Base-by-base conservation (phyloP, 2,113 vertebrate species). In the Syngnathus floridae region DNA sequence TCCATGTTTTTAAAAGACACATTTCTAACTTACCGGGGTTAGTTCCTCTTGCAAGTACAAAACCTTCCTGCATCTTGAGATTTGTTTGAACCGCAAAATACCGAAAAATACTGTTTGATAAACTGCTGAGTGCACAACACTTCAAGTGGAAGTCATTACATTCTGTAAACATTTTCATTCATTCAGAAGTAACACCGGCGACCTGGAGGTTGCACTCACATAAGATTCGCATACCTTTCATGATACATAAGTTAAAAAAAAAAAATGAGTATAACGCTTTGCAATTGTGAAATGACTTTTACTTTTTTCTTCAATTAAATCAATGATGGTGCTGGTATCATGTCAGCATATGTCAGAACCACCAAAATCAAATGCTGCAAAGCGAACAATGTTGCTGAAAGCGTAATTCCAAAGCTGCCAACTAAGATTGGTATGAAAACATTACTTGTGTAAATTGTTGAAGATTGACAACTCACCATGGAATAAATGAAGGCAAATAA, bases 41-140 rank as follows among this genome's bases (percentile, higher is more conserved):
- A 1, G 16, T 65, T 71, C 51, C 17, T 59, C 59, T 55, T 19
- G 19, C 38, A 70, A 41, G 54, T 62, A 19, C 56, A 46, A 62
- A 59, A 21, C 21, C 13, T 4, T 51, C 7, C 17, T 5, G 57
- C 57, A 64, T 60, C 48, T 61, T 1, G 7, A 62, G 38, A 58
- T 62, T 67, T 68, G 31, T 40, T 11, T 63, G 38, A 72, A 35
- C 46, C 48, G 36, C 41, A 75, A 35, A 58, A 38, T 2, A 37
- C 60, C 67, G 69, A 76, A 55, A 66, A 13, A 60, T 35, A 52
- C 62, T 77, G 68, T 75, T 62, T 72, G 51, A 60, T 58, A 66
- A 64, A 80, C 69, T 72, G 55, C 61, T 74, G 73, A 73, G 58
- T 77, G 51, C 36, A 22, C n/a, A 58, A 57, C 75, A 70, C 62